Base-by-base conservation (phyloP, 1,140 invertebrate species). In the Chrysoperla carnea region DNA sequence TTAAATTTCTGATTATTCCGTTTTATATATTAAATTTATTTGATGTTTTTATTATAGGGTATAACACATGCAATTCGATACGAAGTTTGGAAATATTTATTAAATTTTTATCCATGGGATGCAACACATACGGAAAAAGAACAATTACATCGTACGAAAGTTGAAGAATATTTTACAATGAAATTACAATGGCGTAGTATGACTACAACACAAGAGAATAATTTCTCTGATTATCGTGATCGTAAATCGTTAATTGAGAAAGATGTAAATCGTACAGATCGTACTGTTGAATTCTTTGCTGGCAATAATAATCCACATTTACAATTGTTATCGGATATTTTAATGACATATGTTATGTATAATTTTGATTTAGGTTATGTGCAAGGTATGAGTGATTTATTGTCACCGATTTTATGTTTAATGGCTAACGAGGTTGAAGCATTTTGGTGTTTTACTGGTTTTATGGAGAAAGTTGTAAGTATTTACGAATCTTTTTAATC, bases 271-370 rank as follows among this genome's bases (percentile, higher is more conserved):
- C 71, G 95, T 51, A 99, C 94, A 9, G 96, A 99, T 60, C 70
- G 96, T 54, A 85, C 80, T 6, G 77, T 92, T 54, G 75, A 81
- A 8, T 99, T 84, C 60, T 99, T 84, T 62, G 75, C 81, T 23
- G 91, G 90, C 1, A 88, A 95, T 47, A 75, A 90, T 52, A 95
- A 95, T 66, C 72, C 78, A 8, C 92, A 98, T 65, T 64, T 98
- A 28, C 64, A 73, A 42, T 70, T 84, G 13, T 62, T 99, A 1
- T 76, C 84, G 51, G 87, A 96, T 55, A 89, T 99, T 54, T 68
- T 99, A 2, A 94, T 98, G 87, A 98, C 94, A 0, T 99, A 98
- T 61, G 82, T 92, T n/a, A 97, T 99, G 93, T 97, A 96, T 59
- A 96, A 99, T 66, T 99, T 99, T 66, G 94, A 99, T 68, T 66